Evolutionary conservation across 2,888 invertebrate genomes (phyloP), one percentile per base, ranked within the genome.

Genomic region (Cheilosia pagana): DNA sequence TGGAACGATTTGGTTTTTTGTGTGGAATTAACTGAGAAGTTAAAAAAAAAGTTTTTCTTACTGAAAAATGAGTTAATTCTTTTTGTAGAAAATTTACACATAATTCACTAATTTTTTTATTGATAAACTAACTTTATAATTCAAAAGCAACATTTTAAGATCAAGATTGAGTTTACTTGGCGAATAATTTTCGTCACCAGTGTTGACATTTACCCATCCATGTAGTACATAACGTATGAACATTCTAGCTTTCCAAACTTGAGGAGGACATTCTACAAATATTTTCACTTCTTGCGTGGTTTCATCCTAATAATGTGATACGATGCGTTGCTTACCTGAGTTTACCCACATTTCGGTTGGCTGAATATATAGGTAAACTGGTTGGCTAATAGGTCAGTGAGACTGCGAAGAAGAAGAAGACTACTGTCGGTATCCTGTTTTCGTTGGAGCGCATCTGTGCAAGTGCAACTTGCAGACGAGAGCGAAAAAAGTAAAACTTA

Each of bases 351-450:
- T 78, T 70, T 41, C 23, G 31, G 72, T 31, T 48, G 55, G 23
- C 50, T 35, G 23, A 67, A 63, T 78, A 63, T 78, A 68, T 83
- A 55, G 78, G 57, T 48, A 79, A 75, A 83, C 83, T 59, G 83
- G 83, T 83, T 83, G 63, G 23, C 57, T 74, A 65, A 79, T 79
- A 74, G 83, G 83, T 83, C 83, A 83, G 72, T 39, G 31, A 16
- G 28, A 21, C 48, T 31, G 23, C 7, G 8, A 8, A 8, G 28
- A 48, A 31, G 10, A 35, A 35, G 10, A 35, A 10, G 0, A 12
- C 35, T 3, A 3, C 19, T 57, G 62, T 68, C 63, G 72, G 57
- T 63, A 74, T 79, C 83, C 83, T 83, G 72, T 50, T 70, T 48
- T 35, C 60, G n/a, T 14, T 55, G 12, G 19, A 21, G 14, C 7